These are phyloP conservation scores for Empis livida DNA, from an alignment of 2,888 invertebrate genomes.

Conservation along the genomic window DNA sequence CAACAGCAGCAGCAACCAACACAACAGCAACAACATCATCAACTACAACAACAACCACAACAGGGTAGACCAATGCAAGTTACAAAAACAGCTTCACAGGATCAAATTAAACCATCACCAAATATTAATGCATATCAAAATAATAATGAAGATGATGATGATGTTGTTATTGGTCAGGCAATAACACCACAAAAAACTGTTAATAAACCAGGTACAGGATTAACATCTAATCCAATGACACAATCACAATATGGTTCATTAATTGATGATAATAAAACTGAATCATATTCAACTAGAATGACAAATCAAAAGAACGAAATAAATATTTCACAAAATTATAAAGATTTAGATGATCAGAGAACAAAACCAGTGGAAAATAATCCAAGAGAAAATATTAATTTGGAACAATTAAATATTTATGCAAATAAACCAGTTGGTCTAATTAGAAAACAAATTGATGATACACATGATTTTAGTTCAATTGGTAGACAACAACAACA, in stretches of 20 bases:
- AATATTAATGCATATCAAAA: constrained; percentile 7
- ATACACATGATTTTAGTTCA: not conserved
- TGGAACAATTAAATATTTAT: not conserved
- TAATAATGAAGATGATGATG: constrained; percentile 32
- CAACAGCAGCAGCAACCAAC: constrained; percentile 18
- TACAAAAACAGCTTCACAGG: not conserved
- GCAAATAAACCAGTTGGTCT: not conserved
- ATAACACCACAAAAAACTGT: constrained; percentile 23
- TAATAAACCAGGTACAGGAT: constrained; percentile 13
- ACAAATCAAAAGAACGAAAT: not conserved
- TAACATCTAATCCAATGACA: constrained; percentile 12
- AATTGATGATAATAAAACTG: not conserved
- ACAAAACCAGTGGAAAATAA: not conserved
- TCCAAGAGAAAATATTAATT: not conserved
- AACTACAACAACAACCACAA: constrained; percentile 11
- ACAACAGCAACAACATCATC: constrained; percentile 18
- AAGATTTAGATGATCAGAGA: no score
- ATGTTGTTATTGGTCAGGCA: constrained; percentile 33
- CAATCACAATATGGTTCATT: constrained; percentile 9
- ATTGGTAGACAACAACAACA: not conserved
- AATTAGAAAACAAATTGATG: not conserved
- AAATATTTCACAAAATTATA: no score
- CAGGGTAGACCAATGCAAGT: not conserved
- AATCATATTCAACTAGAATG: not conserved
- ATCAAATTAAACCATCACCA: not conserved